These are phyloP conservation scores for Drosophila flavopinicola DNA, from an alignment of 2,888 invertebrate species.

Conservation along the genomic window DNA sequence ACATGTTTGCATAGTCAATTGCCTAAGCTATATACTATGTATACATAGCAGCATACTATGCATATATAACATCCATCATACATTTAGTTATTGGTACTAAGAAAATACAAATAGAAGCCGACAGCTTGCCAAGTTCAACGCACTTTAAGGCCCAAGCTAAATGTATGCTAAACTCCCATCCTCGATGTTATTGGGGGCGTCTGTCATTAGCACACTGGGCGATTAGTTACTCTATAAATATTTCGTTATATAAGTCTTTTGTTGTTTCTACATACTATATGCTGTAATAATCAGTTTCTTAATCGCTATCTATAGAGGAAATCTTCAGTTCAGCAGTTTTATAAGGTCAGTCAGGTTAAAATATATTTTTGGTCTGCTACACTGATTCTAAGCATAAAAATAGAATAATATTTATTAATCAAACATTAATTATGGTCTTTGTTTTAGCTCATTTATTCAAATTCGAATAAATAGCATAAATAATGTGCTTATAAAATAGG, in stretches of 20 bases:
- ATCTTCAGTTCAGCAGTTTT: constrained; percentile 5
- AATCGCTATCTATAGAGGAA: constrained; percentile 28
- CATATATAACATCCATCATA: neutral
- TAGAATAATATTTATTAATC: constrained; percentile 12
- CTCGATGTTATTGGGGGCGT: neutral
- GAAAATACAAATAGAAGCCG: constrained; percentile 20
- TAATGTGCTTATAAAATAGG: constrained; percentile 2
- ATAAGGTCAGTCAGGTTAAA: constrained; percentile 21
- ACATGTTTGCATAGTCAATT: constrained; percentile 68
- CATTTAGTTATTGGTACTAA: constrained; percentile 41
- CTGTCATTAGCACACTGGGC: neutral
- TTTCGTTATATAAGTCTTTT: neutral
- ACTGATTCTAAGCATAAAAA: constrained; percentile 1
- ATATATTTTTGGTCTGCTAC: constrained; percentile 17
- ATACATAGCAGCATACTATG: neutral
- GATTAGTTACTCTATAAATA: neutral
- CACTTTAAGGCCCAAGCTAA: constrained; percentile 22
- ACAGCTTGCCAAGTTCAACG: constrained; percentile 32
- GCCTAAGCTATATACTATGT: constrained; percentile 4
- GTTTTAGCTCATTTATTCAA: neutral
- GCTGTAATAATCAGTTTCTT: constrained; percentile 12
- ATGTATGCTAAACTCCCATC: constrained; percentile 11
- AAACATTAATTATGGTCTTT: constrained; percentile 1
- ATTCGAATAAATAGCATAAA: constrained; percentile 4
- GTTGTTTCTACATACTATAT: neutral